Conservation (phyloP, 2,888 invertebrate genomes). For the Gasteruption jaculator region DNA sequence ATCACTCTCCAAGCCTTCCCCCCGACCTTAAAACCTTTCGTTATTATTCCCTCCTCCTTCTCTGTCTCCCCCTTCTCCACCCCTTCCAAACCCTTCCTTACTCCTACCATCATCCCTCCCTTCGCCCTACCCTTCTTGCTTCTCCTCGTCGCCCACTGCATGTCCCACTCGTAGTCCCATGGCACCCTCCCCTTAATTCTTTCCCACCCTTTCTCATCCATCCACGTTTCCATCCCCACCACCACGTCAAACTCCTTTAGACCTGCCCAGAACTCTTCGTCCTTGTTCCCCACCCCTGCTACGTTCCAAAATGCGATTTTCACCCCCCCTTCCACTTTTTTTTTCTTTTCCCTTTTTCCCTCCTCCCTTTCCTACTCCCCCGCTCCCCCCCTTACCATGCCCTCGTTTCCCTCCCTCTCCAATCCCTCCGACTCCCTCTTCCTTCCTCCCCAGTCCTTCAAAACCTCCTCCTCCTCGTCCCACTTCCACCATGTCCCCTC, state of each 20-base stretch:
- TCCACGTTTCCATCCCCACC: conserved; percentile 7
- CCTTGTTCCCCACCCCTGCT: conserved; percentile 5
- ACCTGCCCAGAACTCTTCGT: conserved; percentile 5
- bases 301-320: conserved; percentile 9
- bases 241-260: conserved; percentile 4
- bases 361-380: neutral
- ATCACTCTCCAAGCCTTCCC: conserved; percentile 1
- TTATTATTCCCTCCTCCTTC: neutral
- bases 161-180: conserved; percentile 6
- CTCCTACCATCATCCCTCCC: conserved; percentile 4
- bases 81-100: conserved; percentile 1
- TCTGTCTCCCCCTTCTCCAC: neutral
- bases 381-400: conserved; percentile 3
- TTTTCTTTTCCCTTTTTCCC: no score
- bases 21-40: neutral
- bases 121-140: conserved; percentile 12
- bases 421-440: conserved; percentile 4
- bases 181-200: neutral
- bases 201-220: conserved; percentile 7
- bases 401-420: conserved; percentile 3
- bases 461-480: neutral
- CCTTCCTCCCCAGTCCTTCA: conserved; percentile 3
- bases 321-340: neutral
- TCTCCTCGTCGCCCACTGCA: conserved; percentile 4
- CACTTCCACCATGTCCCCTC: neutral